Base-by-base conservation (phyloP, 2,113 vertebrate species). In the Melanerpes formicivorus region DNA sequence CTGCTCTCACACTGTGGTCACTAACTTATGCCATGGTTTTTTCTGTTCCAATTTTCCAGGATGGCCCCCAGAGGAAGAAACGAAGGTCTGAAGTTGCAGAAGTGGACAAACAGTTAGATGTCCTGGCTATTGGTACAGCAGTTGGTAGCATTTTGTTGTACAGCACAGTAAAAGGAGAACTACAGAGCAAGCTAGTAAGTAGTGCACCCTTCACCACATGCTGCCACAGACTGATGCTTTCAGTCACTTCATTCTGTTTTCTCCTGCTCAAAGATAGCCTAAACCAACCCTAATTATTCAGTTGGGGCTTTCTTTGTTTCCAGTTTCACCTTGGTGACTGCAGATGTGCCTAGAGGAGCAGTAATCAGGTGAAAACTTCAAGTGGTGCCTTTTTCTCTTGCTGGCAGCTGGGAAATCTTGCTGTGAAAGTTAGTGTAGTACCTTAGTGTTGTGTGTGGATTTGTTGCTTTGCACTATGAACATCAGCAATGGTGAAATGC, bases 21-120 rank as follows among this genome's bases (percentile, higher is more conserved):
- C 54, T 55, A 55, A 55, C 26, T 55, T 56, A 30, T 29, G 8
- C 30, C 4, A 58, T 0, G 0, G 12, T 79, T 85, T 91, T 18
- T 78, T 14, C 83, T 34, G 56, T 58, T 72, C 69, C 5, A 1
- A 32, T 93, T 93, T 88, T 84, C 69, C 90, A 99, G 99, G 99
- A 99, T 94, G 98, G 98, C 8, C 99, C 99, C 30, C 99, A 98
- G 97, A 98, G 98, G 97, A 99, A 99, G 97, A 99, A 98, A 96
- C 97, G 99, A 97, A 99, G 99, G 98, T 99, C 98, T 2, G 99
- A 99, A 96, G 97, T 84, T 17, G 96, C 37, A 52, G 98, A 95
- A 92, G 95, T 90, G n/a, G 97, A 97, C 93, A 97, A 98, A 88
- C 98, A 98, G 93, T 96, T 97, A 40, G 99, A 99, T 95, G 97